phyloP scores from a whole-genome alignment of 2,888 invertebrate species.

The Branchellion lobata region DNA sequence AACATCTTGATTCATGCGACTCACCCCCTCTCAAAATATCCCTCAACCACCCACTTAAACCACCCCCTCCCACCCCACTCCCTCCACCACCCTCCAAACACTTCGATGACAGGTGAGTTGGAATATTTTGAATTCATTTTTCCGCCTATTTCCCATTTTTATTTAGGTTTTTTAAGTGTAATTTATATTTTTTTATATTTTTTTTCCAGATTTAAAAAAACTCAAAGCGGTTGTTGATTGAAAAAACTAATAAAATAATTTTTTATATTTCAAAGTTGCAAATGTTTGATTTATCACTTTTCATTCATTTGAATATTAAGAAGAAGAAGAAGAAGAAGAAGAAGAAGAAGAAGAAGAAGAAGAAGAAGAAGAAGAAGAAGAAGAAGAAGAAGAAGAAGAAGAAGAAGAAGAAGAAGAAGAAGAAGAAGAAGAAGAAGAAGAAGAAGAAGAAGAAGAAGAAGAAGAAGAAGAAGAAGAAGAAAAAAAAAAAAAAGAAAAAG shows the following conservation, averaged over 20 bases:
- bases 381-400: background rate
- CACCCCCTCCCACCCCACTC: background rate
- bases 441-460: background rate
- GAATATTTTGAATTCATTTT: background rate
- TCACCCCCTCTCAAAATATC: background rate
- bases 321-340: background rate
- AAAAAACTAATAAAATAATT: too few species aligned
- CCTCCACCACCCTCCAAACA: too few species aligned
- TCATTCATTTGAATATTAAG: background rate
- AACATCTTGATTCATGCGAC: background rate
- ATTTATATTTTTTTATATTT: background rate
- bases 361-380: background rate
- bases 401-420: background rate
- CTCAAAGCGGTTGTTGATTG: background rate
- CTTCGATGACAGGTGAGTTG: background rate
- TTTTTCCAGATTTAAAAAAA: background rate
- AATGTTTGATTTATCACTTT: too few species aligned
- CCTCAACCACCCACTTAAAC: background rate
- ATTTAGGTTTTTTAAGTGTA: background rate
- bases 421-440: background rate
- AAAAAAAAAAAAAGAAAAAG: background rate
- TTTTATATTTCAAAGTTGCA: too few species aligned
- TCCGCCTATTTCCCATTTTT: too few species aligned
- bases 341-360: background rate
- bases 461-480: background rate